Evolutionary conservation across 1,140 invertebrate species (phyloP).

Genomic region (Macrocentrus cingulum): DNA sequence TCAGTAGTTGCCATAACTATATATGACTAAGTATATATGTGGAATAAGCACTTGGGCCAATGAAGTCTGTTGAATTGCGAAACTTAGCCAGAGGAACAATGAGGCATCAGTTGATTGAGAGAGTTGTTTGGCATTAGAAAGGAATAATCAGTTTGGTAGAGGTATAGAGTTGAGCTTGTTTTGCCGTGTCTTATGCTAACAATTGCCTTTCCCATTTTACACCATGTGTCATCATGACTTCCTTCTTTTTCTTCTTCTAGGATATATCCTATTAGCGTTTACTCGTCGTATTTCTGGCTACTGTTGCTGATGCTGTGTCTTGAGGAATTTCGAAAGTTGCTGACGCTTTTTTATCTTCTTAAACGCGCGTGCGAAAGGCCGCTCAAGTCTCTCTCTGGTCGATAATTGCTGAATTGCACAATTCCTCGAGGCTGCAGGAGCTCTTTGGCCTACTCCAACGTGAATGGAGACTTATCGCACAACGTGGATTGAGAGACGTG

Average conservation of each 20-base stretch:
- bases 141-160: too few relatives aligned
- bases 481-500: neutral
- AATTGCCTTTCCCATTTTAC: neutral
- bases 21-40: too few relatives aligned
- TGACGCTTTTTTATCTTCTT: neutral
- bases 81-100: constrained; percentile 16
- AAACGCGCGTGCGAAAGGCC: constrained; percentile 20
- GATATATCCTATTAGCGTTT: neutral
- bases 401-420: constrained; percentile 23
- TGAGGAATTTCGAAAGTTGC: constrained; percentile 11
- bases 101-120: constrained; percentile 3
- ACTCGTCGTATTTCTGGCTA: too few relatives aligned
- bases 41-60: too few relatives aligned
- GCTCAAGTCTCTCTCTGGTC: neutral
- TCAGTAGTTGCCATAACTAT: neutral
- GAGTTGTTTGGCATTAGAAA: neutral
- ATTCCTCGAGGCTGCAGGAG: constrained; percentile 9
- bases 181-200: neutral
- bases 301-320: neutral
- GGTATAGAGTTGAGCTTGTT: too few relatives aligned
- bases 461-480: constrained; percentile 18
- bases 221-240: constrained; percentile 4
- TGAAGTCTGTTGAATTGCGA: too few relatives aligned
- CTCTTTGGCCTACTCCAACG: constrained; percentile 5
- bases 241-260: too few relatives aligned